Conservation (phyloP, 37 sponge, comb jelly and placozoan species). For the Geodia barretti region DNA sequence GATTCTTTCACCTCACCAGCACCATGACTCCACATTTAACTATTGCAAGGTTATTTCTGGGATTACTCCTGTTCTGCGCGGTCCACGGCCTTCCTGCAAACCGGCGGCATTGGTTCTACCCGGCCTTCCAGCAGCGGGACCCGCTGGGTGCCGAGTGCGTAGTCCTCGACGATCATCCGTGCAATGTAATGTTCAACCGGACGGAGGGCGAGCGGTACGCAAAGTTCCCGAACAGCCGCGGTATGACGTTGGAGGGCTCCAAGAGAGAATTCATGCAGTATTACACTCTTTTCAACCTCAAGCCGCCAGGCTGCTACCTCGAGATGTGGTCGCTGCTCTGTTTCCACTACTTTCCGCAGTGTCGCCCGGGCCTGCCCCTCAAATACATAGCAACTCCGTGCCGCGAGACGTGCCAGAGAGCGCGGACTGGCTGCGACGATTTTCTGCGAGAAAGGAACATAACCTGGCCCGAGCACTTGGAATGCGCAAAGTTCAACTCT, state of each 20-base stretch:
- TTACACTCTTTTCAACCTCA: neutral
- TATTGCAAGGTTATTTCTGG: neutral
- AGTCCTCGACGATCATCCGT: neutral
- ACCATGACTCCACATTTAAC: neutral
- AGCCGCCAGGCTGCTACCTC: neutral
- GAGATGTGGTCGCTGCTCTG: neutral
- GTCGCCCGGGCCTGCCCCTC: neutral
- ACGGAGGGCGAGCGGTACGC: neutral
- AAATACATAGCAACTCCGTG: neutral
- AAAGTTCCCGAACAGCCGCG: neutral
- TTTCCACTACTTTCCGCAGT: conserved; percentile 1
- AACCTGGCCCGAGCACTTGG: neutral
- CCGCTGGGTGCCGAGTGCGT: neutral
- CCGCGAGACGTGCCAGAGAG: neutral
- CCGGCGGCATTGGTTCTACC: neutral
- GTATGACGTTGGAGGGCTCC: neutral
- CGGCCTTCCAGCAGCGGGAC: neutral
- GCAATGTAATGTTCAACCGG: neutral
- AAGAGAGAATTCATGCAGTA: neutral
- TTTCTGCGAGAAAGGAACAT: neutral
- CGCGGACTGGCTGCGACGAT: neutral
- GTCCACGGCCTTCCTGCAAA: neutral
- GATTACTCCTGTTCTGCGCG: neutral
- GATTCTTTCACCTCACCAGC: too few species aligned
- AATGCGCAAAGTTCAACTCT: neutral